Percentiles rank a stretch among this genome's conserved stretches.
These are phyloP conservation scores for Erethizon dorsatum DNA, from an alignment of 2,797 vertebrate species.

Conservation along the genomic window DNA sequence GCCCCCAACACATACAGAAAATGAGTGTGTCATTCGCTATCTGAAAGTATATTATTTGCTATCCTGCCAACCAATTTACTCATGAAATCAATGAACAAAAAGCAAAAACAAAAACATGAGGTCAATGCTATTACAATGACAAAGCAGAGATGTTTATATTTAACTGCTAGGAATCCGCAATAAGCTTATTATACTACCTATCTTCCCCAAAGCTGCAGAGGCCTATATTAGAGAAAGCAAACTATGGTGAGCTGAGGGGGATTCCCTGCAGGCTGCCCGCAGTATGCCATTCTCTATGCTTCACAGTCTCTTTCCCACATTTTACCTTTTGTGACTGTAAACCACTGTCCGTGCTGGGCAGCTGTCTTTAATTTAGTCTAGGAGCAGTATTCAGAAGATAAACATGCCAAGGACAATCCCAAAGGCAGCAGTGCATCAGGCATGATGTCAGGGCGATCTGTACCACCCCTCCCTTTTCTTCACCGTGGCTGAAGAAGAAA, in stretches of 20 bases:
- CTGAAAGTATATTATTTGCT: background rate
- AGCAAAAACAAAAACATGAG: background rate
- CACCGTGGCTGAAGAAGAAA: background rate
- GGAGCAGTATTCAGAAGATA: constrained; percentile 25
- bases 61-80: constrained; percentile 42
- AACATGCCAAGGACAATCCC: background rate
- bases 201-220: background rate
- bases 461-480: background rate
- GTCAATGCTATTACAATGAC: background rate
- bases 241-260: background rate
- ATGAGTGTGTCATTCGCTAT: background rate
- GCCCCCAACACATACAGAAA: background rate
- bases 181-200: background rate
- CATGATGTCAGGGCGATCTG: background rate
- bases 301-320: background rate
- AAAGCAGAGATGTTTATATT: background rate
- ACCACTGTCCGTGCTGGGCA: background rate
- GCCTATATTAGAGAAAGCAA: background rate
- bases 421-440: background rate
- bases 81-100: background rate
- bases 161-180: background rate
- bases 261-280: background rate
- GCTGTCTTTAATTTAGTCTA: background rate
- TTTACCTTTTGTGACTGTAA: background rate
- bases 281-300: background rate